Base-by-base conservation (phyloP, 2,113 vertebrate genomes). In the Tachuris rubrigastra region DNA sequence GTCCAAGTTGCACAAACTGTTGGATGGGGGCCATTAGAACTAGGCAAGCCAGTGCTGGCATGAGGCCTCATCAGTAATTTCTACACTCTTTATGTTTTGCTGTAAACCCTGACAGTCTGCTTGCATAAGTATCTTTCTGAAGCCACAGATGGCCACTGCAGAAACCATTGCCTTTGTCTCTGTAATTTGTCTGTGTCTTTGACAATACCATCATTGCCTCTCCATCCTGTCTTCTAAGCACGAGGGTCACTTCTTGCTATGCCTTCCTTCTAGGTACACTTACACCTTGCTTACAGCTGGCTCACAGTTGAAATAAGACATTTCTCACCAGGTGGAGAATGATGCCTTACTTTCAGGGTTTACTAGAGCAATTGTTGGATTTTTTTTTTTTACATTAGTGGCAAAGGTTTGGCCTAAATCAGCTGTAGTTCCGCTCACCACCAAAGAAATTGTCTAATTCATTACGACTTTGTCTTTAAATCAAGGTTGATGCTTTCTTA, bases 151-250 rank as follows among this genome's bases (percentile, higher is more conserved):
- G 16, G 50, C n/a, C 56, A 12, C 56, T 85, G 82, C 50, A 66
- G 74, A 56, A 81, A 46, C 35, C 15, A 7, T 14, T 76, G 69
- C 42, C 77, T 77, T 81, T 56, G 30, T n/a, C 15, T 83, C 49
- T 71, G 25, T 24, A 52, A 82, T 87, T 68, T 91, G 25, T 17
- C 42, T 24, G 27, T 66, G 22, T 27, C 25, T 49, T 87, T 58
- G 21, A 22, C 2, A 37, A 10, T 4, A 2, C 35, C n/a, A 24
- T n/a, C 14, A 5, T 25, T 0, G 0, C 18, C 37, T 47, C 46
- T 78, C 23, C 28, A 33, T 25, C 49, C 35, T 55, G 15, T 14
- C 28, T 41, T 27, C 74, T 30, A 49, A 90, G 41, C 37, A 72
- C 39, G 25, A 81, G 31, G 22, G 20, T 5, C 18, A 4, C 39